Base-by-base conservation (phyloP, 2,113 vertebrate species). In the Dipodomys ordii region DNA sequence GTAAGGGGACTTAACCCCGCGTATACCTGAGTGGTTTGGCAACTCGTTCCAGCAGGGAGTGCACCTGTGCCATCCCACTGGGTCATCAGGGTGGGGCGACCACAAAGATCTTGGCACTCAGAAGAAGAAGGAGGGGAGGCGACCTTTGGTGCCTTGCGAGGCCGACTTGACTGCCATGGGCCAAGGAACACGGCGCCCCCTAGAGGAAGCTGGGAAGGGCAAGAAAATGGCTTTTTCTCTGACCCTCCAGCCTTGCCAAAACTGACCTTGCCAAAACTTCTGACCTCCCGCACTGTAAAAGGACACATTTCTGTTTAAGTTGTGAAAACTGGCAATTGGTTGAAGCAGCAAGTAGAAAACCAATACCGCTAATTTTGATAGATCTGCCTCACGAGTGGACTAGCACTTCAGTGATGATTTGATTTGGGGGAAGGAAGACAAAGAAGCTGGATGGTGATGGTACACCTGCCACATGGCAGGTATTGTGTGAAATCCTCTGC, bases 381-480 rank as follows among this genome's bases (percentile, higher is more conserved):
- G 12, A 30, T 64, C 28, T 67, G 57, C 9, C 19, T 85, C 69
- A 22, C 12, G 62, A 46, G 23, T 23, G 39, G 76, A 44, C 44
- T 12, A n/a, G 73, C 18, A 18, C 4, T 7, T 74, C 30, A 67
- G 20, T 10, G 49, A 81, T 39, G 32, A 22, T 27, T 35, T n/a
- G 84, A 64, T 39, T 44, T 79, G 8, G 3, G 72, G 1, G 46
- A 73, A 74, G 15, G 87, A 57, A 83, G 82, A 30, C 68, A 39
- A 23, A 11, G 32, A 78, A 35, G 9, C 30, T 1, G 25, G 30
- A 44, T 3, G 8, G 72, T 0, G 30, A 44, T 3, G 8, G 72
- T 0, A 3, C 1, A 27, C 7, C 74, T 46, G 28, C 68, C 0
- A 0, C 0, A 15, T 12, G 8, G 53, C n/a, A 0, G 30, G 62